Percentiles rank a stretch among this genome's conserved stretches.
Evolutionary conservation across 2,113 vertebrate species (phyloP).

Genomic region (Gila orcuttii): DNA sequence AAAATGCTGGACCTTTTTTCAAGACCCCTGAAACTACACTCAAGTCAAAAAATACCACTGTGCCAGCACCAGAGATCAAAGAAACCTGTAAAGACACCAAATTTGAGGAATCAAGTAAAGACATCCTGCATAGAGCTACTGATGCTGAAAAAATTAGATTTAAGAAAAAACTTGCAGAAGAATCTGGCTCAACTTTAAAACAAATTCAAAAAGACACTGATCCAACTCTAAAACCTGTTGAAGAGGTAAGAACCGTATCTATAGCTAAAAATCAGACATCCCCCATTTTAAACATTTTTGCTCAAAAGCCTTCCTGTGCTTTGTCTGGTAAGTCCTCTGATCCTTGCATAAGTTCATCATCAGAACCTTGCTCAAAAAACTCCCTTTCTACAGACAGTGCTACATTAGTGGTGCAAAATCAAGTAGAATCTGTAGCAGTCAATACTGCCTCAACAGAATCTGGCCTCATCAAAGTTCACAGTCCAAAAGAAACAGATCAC

Average conservation of each 20-base stretch:
- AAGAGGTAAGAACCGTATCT: neutral
- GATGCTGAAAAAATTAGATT: conserved; percentile 72
- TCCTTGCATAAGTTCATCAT: too few species aligned
- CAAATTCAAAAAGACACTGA: conserved; percentile 51
- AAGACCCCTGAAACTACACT: conserved; percentile 3
- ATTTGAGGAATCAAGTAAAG: conserved; percentile 12
- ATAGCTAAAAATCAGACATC: neutral
- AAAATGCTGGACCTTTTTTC: conserved; percentile 27
- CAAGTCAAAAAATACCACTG: conserved; percentile 19
- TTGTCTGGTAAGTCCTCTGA: neutral
- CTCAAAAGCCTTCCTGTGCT: neutral
- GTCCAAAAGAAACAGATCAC: neutral
- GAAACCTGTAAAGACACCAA: conserved; percentile 10
- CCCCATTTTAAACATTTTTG: neutral
- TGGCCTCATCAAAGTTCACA: neutral
- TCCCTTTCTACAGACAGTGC: too few species aligned
- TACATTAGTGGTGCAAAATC: neutral
- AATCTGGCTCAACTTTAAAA: conserved; percentile 49
- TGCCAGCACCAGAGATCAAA: neutral
- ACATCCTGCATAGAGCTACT: conserved; percentile 51
- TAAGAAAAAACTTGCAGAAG: conserved; percentile 59
- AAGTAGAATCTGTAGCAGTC: neutral
- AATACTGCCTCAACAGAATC: neutral
- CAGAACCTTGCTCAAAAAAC: too few species aligned
- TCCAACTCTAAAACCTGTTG: neutral